A percentile compares a stretch with the other conserved stretches of the same genome.
phyloP scores from a whole-genome alignment of 2,797 vertebrate species.

The Malurus splendens region DNA sequence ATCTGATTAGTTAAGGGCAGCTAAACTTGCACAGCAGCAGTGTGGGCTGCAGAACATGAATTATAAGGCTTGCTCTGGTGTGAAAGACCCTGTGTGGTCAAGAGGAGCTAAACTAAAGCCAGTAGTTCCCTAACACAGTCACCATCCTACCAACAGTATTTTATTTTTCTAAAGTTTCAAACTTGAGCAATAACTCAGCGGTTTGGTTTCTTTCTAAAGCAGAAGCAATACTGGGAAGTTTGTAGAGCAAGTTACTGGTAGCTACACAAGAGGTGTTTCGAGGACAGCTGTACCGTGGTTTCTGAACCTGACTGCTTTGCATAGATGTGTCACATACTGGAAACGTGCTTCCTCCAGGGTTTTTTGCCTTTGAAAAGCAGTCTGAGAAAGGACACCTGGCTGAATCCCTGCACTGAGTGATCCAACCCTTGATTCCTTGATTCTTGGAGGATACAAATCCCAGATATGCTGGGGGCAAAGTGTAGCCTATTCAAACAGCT shows the following conservation, averaged over 20 bases:
- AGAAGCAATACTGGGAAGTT: not conserved
- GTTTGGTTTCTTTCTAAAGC: not conserved
- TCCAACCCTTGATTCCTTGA: not conserved
- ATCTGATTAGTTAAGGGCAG: not conserved
- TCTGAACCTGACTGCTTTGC: not conserved
- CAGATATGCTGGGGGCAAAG: not conserved
- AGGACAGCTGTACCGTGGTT: not conserved
- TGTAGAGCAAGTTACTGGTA: not conserved
- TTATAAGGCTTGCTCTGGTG: not conserved
- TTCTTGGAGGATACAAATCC: not conserved
- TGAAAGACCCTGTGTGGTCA: not conserved
- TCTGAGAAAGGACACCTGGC: not conserved
- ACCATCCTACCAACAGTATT: not conserved
- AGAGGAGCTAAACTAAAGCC: not conserved
- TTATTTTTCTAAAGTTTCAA: no score
- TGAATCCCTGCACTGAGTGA: not conserved
- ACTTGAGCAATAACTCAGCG: no score
- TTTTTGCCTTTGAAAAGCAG: not conserved
- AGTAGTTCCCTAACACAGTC: not conserved
- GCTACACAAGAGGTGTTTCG: not conserved
- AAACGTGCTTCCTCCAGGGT: fast-evolving
- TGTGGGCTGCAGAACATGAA: not conserved
- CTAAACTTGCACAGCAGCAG: not conserved
- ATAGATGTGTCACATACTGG: not conserved
- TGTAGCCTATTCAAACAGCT: not conserved